Percentiles rank a stretch among this genome's conserved stretches.
Conservation (phyloP, 2,888 invertebrate species). For the Endomychus coccineus region DNA sequence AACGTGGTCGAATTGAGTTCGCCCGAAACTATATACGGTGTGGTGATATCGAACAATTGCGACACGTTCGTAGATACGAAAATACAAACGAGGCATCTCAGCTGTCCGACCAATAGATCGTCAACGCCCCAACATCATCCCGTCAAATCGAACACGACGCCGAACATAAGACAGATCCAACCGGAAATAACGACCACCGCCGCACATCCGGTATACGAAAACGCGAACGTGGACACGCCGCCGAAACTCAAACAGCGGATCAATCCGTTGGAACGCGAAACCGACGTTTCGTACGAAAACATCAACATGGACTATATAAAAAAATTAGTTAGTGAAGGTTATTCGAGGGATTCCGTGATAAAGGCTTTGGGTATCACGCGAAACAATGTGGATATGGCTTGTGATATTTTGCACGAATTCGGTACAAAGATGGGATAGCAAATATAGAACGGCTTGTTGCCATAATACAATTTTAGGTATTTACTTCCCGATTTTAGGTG, state of each 20-base stretch:
- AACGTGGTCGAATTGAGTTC: conserved; percentile 50
- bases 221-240: conserved; percentile 33
- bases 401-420: too few relatives aligned
- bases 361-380: conserved; percentile 86
- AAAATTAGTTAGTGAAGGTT: conserved; percentile 81
- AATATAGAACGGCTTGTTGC: too few relatives aligned
- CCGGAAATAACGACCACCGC: conserved; percentile 11
- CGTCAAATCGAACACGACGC: conserved; percentile 53
- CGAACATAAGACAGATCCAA: conserved; percentile 53
- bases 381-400: conserved; percentile 92
- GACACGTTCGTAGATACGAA: conserved; percentile 35
- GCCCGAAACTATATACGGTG: conserved; percentile 64
- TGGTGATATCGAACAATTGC: conserved; percentile 59
- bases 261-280: conserved; percentile 39
- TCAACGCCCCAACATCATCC: conserved; percentile 31
- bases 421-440: too few relatives aligned
- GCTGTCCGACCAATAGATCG: conserved; percentile 33
- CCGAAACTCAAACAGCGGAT: conserved; percentile 31
- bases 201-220: conserved; percentile 29
- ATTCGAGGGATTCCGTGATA: conserved; percentile 83
- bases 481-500: too few relatives aligned
- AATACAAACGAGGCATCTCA: conserved; percentile 35
- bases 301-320: conserved; percentile 87
- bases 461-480: too few relatives aligned
- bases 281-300: conserved; percentile 70